These are phyloP conservation scores for Rhinichthys osculus DNA, from an alignment of 2,797 vertebrate species.

Conservation along the genomic window DNA sequence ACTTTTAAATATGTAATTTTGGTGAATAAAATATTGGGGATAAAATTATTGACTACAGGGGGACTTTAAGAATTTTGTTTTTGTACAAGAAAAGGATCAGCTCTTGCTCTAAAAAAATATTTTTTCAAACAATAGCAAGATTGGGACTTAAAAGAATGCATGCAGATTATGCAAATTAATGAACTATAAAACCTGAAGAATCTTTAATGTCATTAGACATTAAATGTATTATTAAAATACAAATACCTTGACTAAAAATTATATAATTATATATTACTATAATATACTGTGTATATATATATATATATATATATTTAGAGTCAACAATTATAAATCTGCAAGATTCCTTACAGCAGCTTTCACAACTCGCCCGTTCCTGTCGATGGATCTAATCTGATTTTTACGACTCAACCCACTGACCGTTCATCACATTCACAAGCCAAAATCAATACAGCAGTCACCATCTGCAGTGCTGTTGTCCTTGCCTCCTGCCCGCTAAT, in stretches of 20 bases:
- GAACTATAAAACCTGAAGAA: background rate
- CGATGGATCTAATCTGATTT: conserved; percentile 26
- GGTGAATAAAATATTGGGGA: no score
- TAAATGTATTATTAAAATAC: background rate
- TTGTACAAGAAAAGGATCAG: background rate
- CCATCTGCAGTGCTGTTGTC: conserved; percentile 58
- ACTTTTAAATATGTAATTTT: no score
- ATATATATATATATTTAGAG: background rate
- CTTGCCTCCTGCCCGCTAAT: conserved; percentile 49
- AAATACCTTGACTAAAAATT: background rate
- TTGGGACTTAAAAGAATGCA: background rate
- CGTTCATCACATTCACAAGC: conserved; percentile 47
- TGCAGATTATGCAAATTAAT: background rate
- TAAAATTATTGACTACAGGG: no score
- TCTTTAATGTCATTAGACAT: background rate
- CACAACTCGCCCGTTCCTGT: background rate
- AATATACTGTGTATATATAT: no score
- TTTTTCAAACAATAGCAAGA: no score
- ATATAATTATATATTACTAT: no score
- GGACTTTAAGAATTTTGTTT: background rate
- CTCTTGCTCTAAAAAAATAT: background rate
- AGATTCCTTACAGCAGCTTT: background rate
- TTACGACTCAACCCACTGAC: conserved; percentile 28
- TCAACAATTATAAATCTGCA: background rate
- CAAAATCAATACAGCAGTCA: conserved; percentile 61